Evolutionary conservation across 2,113 vertebrate species (phyloP), one percentile per base, ranked within the genome.

Genomic region (Stomatorhinus ivindoensis): DNA sequence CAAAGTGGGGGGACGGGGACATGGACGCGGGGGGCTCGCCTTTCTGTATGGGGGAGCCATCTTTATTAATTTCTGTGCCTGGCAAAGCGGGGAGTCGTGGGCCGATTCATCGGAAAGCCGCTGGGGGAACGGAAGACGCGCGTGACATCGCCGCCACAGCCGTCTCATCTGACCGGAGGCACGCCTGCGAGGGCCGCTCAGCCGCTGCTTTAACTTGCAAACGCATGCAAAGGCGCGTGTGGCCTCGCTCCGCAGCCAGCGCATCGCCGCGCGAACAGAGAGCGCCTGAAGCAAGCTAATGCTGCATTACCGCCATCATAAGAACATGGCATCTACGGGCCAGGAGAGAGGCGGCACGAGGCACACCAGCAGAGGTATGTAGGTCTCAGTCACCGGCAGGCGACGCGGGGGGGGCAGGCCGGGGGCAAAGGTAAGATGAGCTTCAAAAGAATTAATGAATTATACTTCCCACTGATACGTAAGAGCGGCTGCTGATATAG

Each of bases 131-230:
- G 17, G 85, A 50, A 24, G 48, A 87, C 6, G 6, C 2, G 13
- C 10, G 19, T 31, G 47, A 8, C 11, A 86, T 15, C n/a, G 1
- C 1, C 35, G 5, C 35, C 17, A 19, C 7, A 27, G 61, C 10
- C 9, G 3, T 5, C 44, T 86, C 82, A 13, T 8, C 39, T 80
- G 42, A 50, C 51, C 51, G 44, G 24, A 84, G 35, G 24, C 31
- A 11, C 46, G 46, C 46, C 46, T 5, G 21, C 3, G 35, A 24
- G 1, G 55, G 51, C 42, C 50, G 88, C 91, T 90, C 90, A 91
- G 91, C 89, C 90, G 92, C 90, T 93, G 93, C 91, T 95, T 96
- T 95, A 95, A 95, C 94, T 96, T 95, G 95, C 94, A 95, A 96
- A 96, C 95, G 93, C 91, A 90, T 91, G 89, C 92, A 93, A 94